phyloP scores from a whole-genome alignment of 2,888 invertebrate species.

The Phalera bucephala region DNA sequence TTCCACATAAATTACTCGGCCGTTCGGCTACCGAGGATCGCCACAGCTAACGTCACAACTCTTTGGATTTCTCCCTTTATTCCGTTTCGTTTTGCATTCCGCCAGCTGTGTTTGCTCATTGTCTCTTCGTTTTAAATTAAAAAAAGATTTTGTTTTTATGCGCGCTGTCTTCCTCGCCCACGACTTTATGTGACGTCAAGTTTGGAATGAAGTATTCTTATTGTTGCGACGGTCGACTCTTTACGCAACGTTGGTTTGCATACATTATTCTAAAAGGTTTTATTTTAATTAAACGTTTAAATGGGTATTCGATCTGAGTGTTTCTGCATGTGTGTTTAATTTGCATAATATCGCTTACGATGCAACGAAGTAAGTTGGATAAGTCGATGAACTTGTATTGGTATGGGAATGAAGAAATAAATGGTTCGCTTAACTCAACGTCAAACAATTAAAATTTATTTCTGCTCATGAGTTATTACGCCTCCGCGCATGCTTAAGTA shows the following conservation, averaged over 20 bases:
- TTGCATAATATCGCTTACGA: constrained; percentile 32
- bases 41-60: constrained; percentile 55
- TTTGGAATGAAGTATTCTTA: constrained; percentile 77
- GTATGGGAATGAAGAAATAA: no score
- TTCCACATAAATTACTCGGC: constrained; percentile 70
- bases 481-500: no score
- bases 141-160: constrained; percentile 71
- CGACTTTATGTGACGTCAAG: constrained; percentile 80
- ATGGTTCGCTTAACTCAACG: no score
- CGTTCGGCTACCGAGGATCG: constrained; percentile 59
- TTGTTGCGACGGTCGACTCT: constrained; percentile 58
- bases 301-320: constrained; percentile 27
- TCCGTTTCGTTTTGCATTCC: constrained; percentile 76
- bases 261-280: constrained; percentile 67
- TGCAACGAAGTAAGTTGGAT: constrained; percentile 22
- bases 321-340: constrained; percentile 17
- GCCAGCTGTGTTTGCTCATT: constrained; percentile 80
- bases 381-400: no score
- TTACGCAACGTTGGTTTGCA: constrained; percentile 72
- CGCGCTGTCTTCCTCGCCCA: constrained; percentile 69
- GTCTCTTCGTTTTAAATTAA: constrained; percentile 75
- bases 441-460: no score
- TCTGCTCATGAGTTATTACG: no score
- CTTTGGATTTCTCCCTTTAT: constrained; percentile 60
- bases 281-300: constrained; percentile 63